These are phyloP conservation scores for Cheirogaleus major DNA, from an alignment of 2,797 vertebrate genomes.

Conservation along the genomic window DNA sequence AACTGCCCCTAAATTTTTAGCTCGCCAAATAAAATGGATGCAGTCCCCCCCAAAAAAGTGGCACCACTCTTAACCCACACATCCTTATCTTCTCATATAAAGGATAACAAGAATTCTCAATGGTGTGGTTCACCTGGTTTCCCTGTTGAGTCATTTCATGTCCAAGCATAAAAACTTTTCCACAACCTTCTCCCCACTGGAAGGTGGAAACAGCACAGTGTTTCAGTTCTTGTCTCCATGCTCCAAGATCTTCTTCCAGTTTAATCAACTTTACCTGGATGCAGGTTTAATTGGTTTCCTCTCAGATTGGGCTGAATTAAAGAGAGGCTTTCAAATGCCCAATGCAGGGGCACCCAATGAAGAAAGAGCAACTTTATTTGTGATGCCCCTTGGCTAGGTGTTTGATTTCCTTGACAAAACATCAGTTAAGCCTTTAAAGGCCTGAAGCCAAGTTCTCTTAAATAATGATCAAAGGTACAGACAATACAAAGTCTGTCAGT, in stretches of 20 bases:
- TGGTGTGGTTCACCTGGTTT: neutral
- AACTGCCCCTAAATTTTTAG: neutral
- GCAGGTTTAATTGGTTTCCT: constrained; percentile 76
- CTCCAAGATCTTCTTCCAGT: neutral
- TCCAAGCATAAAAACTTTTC: neutral
- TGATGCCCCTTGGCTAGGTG: constrained; percentile 78
- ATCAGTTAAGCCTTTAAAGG: constrained; percentile 76
- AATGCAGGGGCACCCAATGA: constrained; percentile 69
- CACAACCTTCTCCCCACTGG: neutral
- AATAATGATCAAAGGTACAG: constrained; percentile 77
- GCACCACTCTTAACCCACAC: neutral
- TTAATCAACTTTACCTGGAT: constrained; percentile 7
- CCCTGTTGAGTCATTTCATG: neutral
- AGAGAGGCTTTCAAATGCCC: constrained; percentile 77
- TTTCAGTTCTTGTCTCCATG: neutral
- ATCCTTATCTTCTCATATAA: neutral
- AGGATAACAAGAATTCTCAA: neutral
- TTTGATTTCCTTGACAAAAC: constrained; percentile 82
- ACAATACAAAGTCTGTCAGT: constrained; percentile 63
- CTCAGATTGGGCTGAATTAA: constrained; percentile 73
- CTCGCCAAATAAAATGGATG: neutral
- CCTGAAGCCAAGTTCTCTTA: constrained; percentile 81
- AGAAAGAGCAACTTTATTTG: constrained; percentile 82
- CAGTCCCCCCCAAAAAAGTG: neutral
- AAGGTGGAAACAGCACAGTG: neutral